A percentile compares a stretch with the other conserved stretches of the same genome.
Evolutionary conservation across 2,797 vertebrate genomes (phyloP).

Genomic region (Microtus obscurus): DNA sequence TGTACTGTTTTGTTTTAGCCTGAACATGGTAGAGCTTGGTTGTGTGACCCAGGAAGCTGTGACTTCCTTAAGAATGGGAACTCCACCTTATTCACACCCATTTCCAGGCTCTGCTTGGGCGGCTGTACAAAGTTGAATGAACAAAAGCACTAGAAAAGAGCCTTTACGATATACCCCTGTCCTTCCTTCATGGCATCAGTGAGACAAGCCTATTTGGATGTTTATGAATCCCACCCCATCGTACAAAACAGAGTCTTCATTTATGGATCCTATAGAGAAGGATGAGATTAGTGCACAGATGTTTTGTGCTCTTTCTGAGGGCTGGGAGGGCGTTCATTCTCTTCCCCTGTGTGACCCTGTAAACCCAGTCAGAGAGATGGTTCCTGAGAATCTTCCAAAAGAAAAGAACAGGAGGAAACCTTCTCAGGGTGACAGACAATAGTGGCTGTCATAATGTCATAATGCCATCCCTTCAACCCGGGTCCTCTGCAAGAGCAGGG

Average conservation of each 20-base stretch:
- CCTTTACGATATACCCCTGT: neutral
- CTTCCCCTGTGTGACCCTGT: slow-evolving; percentile 6
- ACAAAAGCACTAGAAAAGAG: neutral
- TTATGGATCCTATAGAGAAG: neutral
- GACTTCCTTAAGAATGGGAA: neutral
- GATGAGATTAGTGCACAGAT: neutral
- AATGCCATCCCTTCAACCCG: neutral
- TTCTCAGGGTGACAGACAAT: slow-evolving; percentile 60
- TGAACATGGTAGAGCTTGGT: neutral
- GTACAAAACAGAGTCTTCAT: slow-evolving; percentile 1
- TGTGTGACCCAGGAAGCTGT: neutral
- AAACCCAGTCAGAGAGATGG: slow-evolving; percentile 51
- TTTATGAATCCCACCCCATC: neutral
- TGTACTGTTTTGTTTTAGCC: neutral
- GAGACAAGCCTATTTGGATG: neutral
- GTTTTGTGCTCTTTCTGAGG: slow-evolving; percentile 25
- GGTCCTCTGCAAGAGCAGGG: neutral
- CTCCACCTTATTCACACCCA: neutral
- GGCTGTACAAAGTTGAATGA: neutral
- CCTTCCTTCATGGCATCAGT: neutral
- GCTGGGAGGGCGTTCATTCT: neutral
- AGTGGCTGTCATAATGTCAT: slow-evolving; percentile 62
- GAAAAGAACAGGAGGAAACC: slow-evolving; percentile 59
- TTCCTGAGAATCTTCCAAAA: slow-evolving; percentile 66
- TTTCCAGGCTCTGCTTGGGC: neutral